A percentile compares a stretch with the other conserved stretches of the same genome.
Evolutionary conservation across 2,888 invertebrate species (phyloP).

Genomic region (Drosophila macrospina): DNA sequence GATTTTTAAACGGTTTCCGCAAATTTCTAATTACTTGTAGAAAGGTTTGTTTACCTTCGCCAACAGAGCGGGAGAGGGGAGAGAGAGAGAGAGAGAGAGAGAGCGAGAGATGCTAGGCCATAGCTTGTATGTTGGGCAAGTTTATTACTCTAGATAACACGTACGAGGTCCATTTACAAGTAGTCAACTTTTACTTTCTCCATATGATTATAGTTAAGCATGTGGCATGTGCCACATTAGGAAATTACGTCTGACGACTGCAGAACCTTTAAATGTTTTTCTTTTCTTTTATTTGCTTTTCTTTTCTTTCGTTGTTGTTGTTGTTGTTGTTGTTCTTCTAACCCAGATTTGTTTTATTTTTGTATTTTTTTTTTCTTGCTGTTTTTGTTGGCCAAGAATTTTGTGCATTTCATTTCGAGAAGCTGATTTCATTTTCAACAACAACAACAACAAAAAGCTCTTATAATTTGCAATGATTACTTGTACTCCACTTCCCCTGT

Average conservation of each 20-base stretch:
- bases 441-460: constrained; percentile 35
- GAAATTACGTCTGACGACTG: constrained; percentile 44
- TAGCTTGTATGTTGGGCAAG: constrained; percentile 3
- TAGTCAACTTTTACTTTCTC: constrained; percentile 58
- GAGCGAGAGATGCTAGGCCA: neutral
- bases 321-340: constrained; percentile 35
- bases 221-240: constrained; percentile 40
- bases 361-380: neutral
- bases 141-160: constrained; percentile 21
- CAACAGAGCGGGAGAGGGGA: neutral
- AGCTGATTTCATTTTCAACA: constrained; percentile 70
- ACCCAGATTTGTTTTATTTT: constrained; percentile 33
- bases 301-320: neutral
- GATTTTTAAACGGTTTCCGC: constrained; percentile 15
- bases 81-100: neutral
- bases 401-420: constrained; percentile 42
- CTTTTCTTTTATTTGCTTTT: constrained; percentile 12
- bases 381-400: constrained; percentile 22
- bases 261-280: constrained; percentile 32
- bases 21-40: constrained; percentile 5
- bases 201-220: constrained; percentile 34
- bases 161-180: constrained; percentile 16
- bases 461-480: constrained; percentile 67
- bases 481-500: constrained; percentile 23
- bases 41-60: constrained; percentile 14